These are phyloP conservation scores for Caenorhabditis brenneri DNA, from an alignment of 1,140 invertebrate genomes.

Conservation along the genomic window DNA sequence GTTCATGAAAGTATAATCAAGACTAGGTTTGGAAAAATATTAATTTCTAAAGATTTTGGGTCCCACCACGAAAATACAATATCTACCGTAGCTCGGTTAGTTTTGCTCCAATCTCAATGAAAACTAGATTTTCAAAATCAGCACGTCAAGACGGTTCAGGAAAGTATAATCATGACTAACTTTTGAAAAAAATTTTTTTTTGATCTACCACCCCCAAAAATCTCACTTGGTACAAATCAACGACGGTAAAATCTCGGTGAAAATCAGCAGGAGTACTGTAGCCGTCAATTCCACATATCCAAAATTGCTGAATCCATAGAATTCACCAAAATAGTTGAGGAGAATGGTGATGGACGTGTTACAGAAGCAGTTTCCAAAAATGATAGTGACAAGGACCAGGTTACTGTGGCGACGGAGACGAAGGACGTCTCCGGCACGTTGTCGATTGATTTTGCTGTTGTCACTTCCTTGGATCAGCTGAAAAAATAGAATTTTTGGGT, in stretches of 20 bases:
- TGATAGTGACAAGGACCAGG: neutral
- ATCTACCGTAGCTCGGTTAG: too few species aligned
- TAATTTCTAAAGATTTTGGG: too few species aligned
- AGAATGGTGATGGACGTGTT: neutral
- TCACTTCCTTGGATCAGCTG: constrained; percentile 10
- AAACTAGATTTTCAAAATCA: too few species aligned
- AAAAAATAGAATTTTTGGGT: neutral
- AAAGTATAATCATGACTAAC: too few species aligned
- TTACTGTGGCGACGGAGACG: neutral
- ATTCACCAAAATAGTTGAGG: neutral
- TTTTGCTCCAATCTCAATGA: too few species aligned
- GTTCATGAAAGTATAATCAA: too few species aligned
- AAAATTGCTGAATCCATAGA: neutral
- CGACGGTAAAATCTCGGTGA: constrained; percentile 6
- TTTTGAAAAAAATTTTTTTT: too few species aligned
- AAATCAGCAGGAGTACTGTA: neutral
- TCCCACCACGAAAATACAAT: too few species aligned
- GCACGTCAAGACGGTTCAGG: too few species aligned
- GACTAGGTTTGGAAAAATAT: too few species aligned
- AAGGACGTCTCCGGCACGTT: neutral
- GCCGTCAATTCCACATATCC: neutral
- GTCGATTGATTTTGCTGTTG: neutral
- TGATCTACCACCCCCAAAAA: neutral
- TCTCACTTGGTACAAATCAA: constrained; percentile 10
- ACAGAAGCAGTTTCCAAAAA: constrained; percentile 25